Base-by-base conservation (phyloP, 2,888 invertebrate genomes). In the Ochropleura plecta region DNA sequence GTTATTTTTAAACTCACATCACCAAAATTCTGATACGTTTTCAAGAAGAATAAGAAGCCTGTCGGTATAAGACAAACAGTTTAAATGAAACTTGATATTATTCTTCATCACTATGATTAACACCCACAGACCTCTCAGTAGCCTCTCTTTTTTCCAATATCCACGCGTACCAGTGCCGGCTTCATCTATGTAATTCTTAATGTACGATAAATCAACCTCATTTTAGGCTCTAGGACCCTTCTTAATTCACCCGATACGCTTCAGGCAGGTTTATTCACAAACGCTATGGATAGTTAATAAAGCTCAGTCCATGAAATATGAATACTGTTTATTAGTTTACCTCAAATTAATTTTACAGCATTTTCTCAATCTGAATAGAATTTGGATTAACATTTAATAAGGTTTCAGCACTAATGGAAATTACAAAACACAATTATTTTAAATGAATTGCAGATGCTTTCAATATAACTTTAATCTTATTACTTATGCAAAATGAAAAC, bases 391-490 rank as follows among this genome's bases (percentile, higher is more conserved):
- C 4, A 57, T 65, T 59, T 40, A 69, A 69, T 63, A 65, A 16
- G 10, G 12, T 82, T 67, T 64, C 53, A 68, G n/a, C 46, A 44
- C 42, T 74, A 74, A 74, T 82, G 70, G 42, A 70, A 82, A 82
- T 70, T 64, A 70, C 51, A 74, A 67, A 82, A 74, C 40, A 70
- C 55, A 68, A 70, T 80, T 62, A 78, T 78, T 81, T 69, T 16
- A 40, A 81, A 76, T 81, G 68, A 72, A 77, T 69, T 65, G 64
- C 70, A 73, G 70, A 78, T 79, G 79, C 75, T 82, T 79, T 77
- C 83, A 86, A 76, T 83, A 42, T 49, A 72, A 64, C 30, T 72
- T 80, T 53, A 77, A 70, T 73, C 71, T 70, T 18, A 72, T 79
- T 83, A 66, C 63, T 83, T 72, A 72, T 59, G 69, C 63, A 46